Evolutionary conservation across 2,888 invertebrate genomes (phyloP).

Genomic region (Glaucopsyche alexis): DNA sequence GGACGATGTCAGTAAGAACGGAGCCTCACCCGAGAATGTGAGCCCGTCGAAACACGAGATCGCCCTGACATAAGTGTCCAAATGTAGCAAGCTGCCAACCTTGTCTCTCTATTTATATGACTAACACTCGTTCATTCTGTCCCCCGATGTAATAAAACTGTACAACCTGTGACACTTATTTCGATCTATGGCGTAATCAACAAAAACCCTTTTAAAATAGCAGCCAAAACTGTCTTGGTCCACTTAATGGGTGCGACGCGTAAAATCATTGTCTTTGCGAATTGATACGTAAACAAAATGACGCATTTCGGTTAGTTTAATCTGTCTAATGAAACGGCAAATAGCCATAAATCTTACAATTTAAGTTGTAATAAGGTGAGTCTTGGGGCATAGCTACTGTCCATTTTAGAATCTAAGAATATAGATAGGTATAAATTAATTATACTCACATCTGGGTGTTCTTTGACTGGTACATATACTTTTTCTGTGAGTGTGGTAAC

Average conservation of each 20-base stretch:
- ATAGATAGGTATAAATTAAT: constrained; percentile 31
- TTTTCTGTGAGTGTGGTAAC: constrained; percentile 97
- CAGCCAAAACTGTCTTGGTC: constrained; percentile 10
- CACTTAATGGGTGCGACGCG: constrained; percentile 11
- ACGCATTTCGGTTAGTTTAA: not conserved
- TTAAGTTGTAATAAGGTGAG: constrained; percentile 19
- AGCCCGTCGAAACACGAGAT: constrained; percentile 54
- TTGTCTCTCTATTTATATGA: constrained; percentile 69
- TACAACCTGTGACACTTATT: constrained; percentile 48
- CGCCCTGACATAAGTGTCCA: constrained; percentile 76
- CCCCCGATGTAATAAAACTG: constrained; percentile 50
- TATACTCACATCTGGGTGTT: constrained; percentile 98
- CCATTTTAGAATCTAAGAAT: constrained; percentile 12
- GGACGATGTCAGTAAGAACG: constrained; percentile 50
- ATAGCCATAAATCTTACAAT: not conserved
- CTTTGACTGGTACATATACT: constrained; percentile 99
- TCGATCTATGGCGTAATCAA: constrained; percentile 44
- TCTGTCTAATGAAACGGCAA: constrained; percentile 1
- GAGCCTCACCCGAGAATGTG: constrained; percentile 46
- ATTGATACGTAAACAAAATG: constrained; percentile 10
- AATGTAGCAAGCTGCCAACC: constrained; percentile 72
- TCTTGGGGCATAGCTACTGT: not conserved
- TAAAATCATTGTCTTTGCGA: constrained; percentile 12
- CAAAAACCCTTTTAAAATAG: constrained; percentile 24
- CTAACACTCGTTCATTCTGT: constrained; percentile 48